Base-by-base conservation (phyloP, 2,113 vertebrate species). In the Tragelaphus imberbis region DNA sequence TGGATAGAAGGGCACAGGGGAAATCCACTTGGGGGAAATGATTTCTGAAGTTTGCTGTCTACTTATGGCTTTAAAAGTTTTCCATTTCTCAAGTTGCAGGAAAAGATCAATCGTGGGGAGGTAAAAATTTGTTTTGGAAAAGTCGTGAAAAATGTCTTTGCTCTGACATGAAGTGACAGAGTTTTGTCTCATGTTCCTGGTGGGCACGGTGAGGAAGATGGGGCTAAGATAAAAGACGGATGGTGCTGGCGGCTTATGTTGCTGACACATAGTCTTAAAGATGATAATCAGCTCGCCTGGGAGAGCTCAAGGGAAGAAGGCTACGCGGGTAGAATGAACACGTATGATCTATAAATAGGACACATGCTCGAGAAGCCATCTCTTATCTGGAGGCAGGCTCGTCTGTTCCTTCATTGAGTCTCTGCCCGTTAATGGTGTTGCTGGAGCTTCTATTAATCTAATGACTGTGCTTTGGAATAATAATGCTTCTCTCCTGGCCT, bases 371-470 rank as follows among this genome's bases (percentile, higher is more conserved):
- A 14, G 95, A 97, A 98, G 98, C 97, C 88, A 94, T 88, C 68
- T 98, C 97, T 96, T 92, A 19, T 12, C 49, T 80, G 92, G 68
- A 91, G 88, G 58, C 81, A 16, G 68, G 84, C 93, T 95, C 21
- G 36, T 88, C 90, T 97, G 71, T 88, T 3, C 58, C 94, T 91
- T 92, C 97, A 98, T 95, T 97, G 98, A 98, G 98, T 97, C 85
- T 96, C 71, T 88, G 92, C 87, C 9, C 40, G 6, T 87, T 97
- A 97, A 95, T 94, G 97, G 95, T 95, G 40, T 96, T 96, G 95
- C 95, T 96, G 97, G 92, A 97, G 97, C 98, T 98, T 98, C 91
- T 95, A 49, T 95, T 84, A 94, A 96, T 97, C 96, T 95, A 93
- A 92, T 95, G 96, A 85, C 77, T 40, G 44, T 95, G 80, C 80